A percentile compares a stretch with the other conserved stretches of the same genome.
Conservation (phyloP, 2,113 vertebrate genomes). For the Dascyllus trimaculatus region DNA sequence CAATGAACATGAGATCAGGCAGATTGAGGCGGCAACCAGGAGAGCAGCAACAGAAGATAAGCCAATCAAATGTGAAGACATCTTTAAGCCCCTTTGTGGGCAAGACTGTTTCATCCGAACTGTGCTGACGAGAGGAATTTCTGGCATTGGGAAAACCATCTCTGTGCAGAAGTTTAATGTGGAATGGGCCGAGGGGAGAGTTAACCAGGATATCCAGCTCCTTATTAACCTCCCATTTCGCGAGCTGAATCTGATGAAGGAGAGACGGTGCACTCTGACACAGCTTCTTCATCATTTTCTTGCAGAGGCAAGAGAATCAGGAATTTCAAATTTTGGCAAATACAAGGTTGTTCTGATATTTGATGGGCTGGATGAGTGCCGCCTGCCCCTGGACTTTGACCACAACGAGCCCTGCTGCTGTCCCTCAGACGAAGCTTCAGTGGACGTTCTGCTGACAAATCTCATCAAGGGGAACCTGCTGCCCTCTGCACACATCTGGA, state of each 20-base stretch:
- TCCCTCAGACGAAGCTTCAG: neutral
- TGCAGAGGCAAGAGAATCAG: constrained; percentile 19
- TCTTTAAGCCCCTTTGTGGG: constrained; percentile 22
- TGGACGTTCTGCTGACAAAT: constrained; percentile 42
- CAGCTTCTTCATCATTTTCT: constrained; percentile 44
- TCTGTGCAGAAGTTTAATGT: constrained; percentile 42
- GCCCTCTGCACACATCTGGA: constrained; percentile 35
- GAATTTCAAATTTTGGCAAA: constrained; percentile 33
- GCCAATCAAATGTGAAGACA: constrained; percentile 39
- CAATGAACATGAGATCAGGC: constrained; percentile 41
- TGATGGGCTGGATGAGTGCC: constrained; percentile 14
- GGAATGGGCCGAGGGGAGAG: constrained; percentile 23
- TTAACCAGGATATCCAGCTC: constrained; percentile 33
- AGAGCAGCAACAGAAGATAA: constrained; percentile 14
- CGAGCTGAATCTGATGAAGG: constrained; percentile 50
- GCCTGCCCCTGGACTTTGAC: constrained; percentile 29
- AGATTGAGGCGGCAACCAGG: constrained; percentile 31
- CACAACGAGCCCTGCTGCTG: neutral
- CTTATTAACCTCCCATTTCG: constrained; percentile 34
- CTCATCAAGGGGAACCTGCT: constrained; percentile 46
- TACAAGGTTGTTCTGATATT: constrained; percentile 40
- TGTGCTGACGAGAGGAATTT: constrained; percentile 30
- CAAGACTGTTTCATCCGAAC: constrained; percentile 10
- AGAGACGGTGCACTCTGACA: neutral
- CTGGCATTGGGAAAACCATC: constrained; percentile 37